Evolutionary conservation across 2,888 invertebrate species (phyloP).

Genomic region (Chromoteleia sp.): DNA sequence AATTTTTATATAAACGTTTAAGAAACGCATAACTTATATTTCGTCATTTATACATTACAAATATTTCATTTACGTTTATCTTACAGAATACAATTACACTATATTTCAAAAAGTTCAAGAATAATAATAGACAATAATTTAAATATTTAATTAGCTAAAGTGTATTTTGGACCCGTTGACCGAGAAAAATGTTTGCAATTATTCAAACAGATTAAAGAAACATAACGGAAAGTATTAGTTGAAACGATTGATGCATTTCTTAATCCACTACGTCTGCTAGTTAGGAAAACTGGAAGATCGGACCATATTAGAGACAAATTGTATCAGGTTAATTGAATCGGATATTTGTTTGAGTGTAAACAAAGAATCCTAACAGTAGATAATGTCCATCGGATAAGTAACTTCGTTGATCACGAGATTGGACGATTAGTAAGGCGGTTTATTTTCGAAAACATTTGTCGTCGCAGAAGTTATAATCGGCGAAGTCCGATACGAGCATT

Average conservation of each 20-base stretch:
- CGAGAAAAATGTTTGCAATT: too few species aligned
- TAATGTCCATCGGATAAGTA: neutral
- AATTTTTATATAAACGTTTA: conserved; percentile 7
- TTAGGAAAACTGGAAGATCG: too few species aligned
- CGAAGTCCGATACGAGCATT: conserved; percentile 46
- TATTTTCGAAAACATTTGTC: conserved; percentile 61
- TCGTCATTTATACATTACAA: conserved; percentile 34
- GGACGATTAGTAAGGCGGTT: conserved; percentile 23
- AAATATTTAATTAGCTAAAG: neutral
- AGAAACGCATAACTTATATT: conserved; percentile 20
- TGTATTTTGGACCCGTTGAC: too few species aligned
- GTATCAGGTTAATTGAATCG: too few species aligned
- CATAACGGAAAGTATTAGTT: too few species aligned
- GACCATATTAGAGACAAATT: too few species aligned
- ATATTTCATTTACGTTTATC: neutral
- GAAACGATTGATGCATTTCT: too few species aligned
- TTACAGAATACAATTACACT: neutral
- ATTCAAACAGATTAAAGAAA: too few species aligned
- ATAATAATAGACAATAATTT: conserved; percentile 1
- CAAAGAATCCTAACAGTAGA: too few species aligned
- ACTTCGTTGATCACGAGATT: conserved; percentile 3
- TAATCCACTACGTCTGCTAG: too few species aligned
- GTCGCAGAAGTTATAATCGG: conserved; percentile 62
- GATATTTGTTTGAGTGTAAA: too few species aligned
- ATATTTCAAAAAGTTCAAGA: neutral